Evolutionary conservation across 64 coral and sea anemone genomes (phyloP), one percentile per base, ranked within the genome.

Genomic region (Montipora capricornis): DNA sequence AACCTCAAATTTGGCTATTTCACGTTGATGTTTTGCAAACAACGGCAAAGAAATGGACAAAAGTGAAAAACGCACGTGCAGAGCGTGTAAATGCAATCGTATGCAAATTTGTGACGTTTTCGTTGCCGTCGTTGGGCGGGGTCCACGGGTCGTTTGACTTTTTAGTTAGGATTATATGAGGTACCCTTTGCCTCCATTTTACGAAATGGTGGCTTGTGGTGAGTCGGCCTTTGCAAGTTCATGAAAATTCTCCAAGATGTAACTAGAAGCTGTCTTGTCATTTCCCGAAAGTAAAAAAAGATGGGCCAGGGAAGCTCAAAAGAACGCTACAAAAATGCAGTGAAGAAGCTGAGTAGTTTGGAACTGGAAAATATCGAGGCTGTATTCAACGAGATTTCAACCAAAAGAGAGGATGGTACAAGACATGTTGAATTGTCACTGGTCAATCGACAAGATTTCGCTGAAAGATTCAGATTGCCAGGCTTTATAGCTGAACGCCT

Each of bases 241-340:
- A 37, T 37, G 37, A 37, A 83, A 59, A 45, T 47, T 12, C 4
- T 69, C 19, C 6, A 85, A 85, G 62, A 85, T 85, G 82, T 68
- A 16, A 70, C 14, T 0, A 12, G 9, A 85, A 47, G 19, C 37
- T 37, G 20, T 8, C 5, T 47, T 15, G 44, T 11, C 66, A 6
- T 59, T 64, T 58, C 12, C 37, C 20, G 10, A 71, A 3, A 48
- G 78, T 44, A 11, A 19, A 37, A 29, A 53, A 16, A 89, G 90
- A 97, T 97, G 95, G 95, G 95, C 11, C 95, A 97, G 76, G 95
- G 93, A 60, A 94, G 87, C 13, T 97, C 95, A 2, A 97, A 89
- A 37, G 92, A 97, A 84, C 82, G 95, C 61, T 97, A 94, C 47
- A 76, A 94, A 68, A 95, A 87, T 22, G 96, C 96, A 46, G 93